Base-by-base conservation (phyloP, 2,113 vertebrate genomes). In the Castor canadensis region DNA sequence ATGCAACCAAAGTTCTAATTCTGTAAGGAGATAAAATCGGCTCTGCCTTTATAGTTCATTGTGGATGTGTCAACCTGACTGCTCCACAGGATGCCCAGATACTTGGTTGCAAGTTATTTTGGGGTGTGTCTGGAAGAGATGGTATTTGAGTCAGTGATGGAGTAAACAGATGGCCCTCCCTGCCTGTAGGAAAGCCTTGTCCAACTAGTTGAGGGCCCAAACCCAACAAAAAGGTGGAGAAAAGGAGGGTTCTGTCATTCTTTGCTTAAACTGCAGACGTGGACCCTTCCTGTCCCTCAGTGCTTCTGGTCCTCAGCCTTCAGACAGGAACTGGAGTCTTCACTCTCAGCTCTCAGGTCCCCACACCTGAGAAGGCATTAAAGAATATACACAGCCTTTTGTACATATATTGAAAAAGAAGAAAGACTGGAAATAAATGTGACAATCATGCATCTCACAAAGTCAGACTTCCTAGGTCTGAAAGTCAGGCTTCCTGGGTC, bases 1-100 rank as follows among this genome's bases (percentile, higher is more conserved):
- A n/a, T n/a, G n/a, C n/a, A n/a, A 93, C 71, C 67, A 66, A 91
- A 82, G 32, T 94, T 69, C 30, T 76, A 45, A 69, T 82, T 91
- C 40, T n/a, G 52, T 54, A 17, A 45, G 52, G 17, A 76, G 17
- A 80, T 43, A 75, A 69, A 87, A 76, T 81, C 64, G 83, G 10
- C 76, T 64, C 32, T 58, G 26, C 54, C 75, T 67, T 40, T n/a
- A 7, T 38, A 69, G 32, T 45, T 66, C 12, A 83, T 64, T 83
- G 66, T 49, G 24, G n/a, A n/a, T 40, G 26, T 71, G 84, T 71
- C 66, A 72, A 12, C 52, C 11, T 58, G 49, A 72, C 38, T 60
- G 69, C 28, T 5, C 58, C 40, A 73, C 32, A 15, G 22, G 24
- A n/a, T n/a, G n/a, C 32, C 72, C 72, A 20, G 32, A 76, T 49